Conservation (phyloP, 2,113 vertebrate genomes). For the Engystomops pustulosus region DNA sequence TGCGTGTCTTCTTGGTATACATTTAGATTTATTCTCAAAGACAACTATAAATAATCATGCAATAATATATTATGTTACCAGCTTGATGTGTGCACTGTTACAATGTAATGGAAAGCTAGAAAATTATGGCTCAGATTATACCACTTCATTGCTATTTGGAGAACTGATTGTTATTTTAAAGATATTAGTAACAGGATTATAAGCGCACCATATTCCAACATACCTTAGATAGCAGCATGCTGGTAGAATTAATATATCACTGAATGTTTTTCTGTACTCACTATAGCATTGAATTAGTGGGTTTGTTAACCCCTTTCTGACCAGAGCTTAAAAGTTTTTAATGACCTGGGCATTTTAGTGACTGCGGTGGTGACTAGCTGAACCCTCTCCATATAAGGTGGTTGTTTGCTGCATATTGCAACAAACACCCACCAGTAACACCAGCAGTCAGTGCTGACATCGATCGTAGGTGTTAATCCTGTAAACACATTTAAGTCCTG, state of each 20-base stretch:
- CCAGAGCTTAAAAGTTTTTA: too few species aligned
- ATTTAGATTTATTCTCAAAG: conserved; percentile 37
- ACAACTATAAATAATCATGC: conserved; percentile 16
- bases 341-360: too few species aligned
- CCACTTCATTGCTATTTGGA: conserved; percentile 20
- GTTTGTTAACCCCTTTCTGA: too few species aligned
- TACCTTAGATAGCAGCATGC: background rate
- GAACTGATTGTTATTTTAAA: conserved; percentile 18
- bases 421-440: too few species aligned
- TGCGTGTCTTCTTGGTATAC: conserved; percentile 20
- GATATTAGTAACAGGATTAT: conserved; percentile 7
- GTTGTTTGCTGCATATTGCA: too few species aligned
- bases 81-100: conserved; percentile 21
- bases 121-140: background rate
- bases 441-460: too few species aligned
- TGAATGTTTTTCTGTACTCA: background rate
- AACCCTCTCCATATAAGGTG: too few species aligned
- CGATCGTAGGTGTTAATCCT: too few species aligned
- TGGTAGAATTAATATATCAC: background rate
- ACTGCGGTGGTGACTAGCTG: too few species aligned
- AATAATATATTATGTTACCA: conserved; percentile 4
- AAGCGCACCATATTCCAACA: background rate
- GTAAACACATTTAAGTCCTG: too few species aligned
- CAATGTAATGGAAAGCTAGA: conserved; percentile 12
- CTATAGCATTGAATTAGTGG: background rate